Evolutionary conservation across 2,888 invertebrate genomes (phyloP).

Genomic region (Pyrochroa serraticornis): DNA sequence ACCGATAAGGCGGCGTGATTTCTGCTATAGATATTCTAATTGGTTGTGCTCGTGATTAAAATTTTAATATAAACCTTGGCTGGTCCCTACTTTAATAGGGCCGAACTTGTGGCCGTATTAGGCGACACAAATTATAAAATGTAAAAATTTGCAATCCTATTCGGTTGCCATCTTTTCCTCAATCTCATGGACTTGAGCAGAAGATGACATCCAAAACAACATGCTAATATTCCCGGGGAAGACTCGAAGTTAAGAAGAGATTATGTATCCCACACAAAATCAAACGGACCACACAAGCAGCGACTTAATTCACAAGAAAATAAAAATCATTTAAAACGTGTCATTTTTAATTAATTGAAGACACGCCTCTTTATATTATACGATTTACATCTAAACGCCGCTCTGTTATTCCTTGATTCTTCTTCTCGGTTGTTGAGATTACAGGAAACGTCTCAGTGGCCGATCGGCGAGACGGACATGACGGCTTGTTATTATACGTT

Average conservation of each 20-base stretch:
- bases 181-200: not conserved
- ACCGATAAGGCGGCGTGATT: too few species aligned
- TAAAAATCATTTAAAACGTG: constrained; percentile 28
- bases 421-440: constrained; percentile 2
- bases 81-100: not conserved
- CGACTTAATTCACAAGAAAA: constrained; percentile 28
- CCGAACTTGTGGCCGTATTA: too few species aligned
- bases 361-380: constrained; percentile 26
- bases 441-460: constrained; percentile 18
- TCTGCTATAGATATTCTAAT: too few species aligned
- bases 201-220: constrained; percentile 5
- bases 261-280: constrained; percentile 33
- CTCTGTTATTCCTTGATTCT: not conserved
- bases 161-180: not conserved
- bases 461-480: constrained; percentile 42
- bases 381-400: constrained; percentile 13
- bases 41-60: constrained; percentile 41
- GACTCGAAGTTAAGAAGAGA: constrained; percentile 27
- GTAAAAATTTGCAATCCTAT: constrained; percentile 9
- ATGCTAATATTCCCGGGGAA: constrained; percentile 27
- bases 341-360: constrained; percentile 33
- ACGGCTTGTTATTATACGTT: constrained; percentile 42
- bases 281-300: constrained; percentile 28
- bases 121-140: constrained; percentile 7
- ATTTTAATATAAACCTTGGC: constrained; percentile 43